These are phyloP conservation scores for Chymomyza amoena DNA, from an alignment of 2,888 invertebrate genomes.

Conservation along the genomic window DNA sequence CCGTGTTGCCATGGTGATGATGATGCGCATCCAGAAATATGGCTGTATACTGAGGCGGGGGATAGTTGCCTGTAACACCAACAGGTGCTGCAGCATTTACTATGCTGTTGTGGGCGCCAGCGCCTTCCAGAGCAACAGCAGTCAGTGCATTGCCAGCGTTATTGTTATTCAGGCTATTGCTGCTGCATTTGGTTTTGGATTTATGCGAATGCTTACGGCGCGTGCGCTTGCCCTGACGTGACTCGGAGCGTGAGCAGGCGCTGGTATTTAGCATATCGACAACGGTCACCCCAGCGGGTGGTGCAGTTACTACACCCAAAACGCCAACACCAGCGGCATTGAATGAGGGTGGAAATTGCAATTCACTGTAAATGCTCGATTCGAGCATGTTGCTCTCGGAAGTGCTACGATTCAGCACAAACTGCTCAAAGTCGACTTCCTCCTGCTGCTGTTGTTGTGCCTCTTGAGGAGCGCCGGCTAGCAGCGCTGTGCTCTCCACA, in stretches of 20 bases:
- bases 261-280: constrained; percentile 64
- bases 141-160: too few species aligned
- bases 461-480: constrained; percentile 19
- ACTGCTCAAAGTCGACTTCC: constrained; percentile 68
- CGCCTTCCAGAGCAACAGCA: constrained; percentile 5
- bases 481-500: constrained; percentile 65
- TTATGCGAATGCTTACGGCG: constrained; percentile 71
- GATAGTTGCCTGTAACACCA: constrained; percentile 59
- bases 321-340: not conserved
- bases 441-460: constrained; percentile 33
- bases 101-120: constrained; percentile 8
- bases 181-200: constrained; percentile 47
- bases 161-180: constrained; percentile 26
- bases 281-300: constrained; percentile 8
- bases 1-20: constrained; percentile 47
- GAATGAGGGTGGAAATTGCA: constrained; percentile 48
- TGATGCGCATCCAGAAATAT: constrained; percentile 72
- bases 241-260: constrained; percentile 65
- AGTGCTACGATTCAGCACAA: constrained; percentile 71
- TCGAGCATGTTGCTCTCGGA: constrained; percentile 76
- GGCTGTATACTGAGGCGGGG: constrained; percentile 76
- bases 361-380: constrained; percentile 74
- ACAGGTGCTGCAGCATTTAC: constrained; percentile 48
- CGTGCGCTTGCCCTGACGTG: constrained; percentile 68
- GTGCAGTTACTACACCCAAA: not conserved